Evolutionary conservation across 1,140 invertebrate species (phyloP), one percentile per base, ranked within the genome.

Genomic region (Globodera rostochiensis): DNA sequence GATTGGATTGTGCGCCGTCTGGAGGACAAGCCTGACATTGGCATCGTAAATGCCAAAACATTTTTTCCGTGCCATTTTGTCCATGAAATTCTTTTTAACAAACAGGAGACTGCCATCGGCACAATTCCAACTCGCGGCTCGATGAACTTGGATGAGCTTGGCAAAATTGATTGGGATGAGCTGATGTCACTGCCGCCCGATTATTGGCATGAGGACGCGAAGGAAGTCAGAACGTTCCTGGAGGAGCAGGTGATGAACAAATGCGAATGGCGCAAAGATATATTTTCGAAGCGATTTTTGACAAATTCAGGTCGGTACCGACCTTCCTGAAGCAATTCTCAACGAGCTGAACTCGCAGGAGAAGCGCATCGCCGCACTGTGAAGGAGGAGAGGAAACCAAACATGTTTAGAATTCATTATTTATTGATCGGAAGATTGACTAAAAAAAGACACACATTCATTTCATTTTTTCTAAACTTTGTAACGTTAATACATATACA

Each of bases 141-240:
- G 1, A 90, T 98, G 1, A 94, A 95, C 88, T 88, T 94, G 6
- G 90, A 93, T 4, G 94, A 94, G 71, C 91, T 97, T 6, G 91
- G 92, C 9, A 91, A 93, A 19, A 91, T 96, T 21, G 91, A 97
- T 88, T 78, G 77, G 89, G 91, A 95, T 4, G 93, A 95, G 86
- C 90, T 99, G 2, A 97, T 99, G 90, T 92, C 92, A 82, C 90
- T 98, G 64, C 94, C 95, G 0, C 25, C 74, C 75, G 93, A 94
- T 3, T 99, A 98, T 91, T 99, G 97, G 97, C 88, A 93, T 50
- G 92, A 96, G 84, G 97, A 99, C 92, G 94, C 92, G 15, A 90
- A 92, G 74, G 94, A 94, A 57, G 93, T 98, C 77, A 92, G 93
- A 82, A 94, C 94, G 86, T 99, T 98, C 91, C 95, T 98, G 88